Conservation (phyloP, 2,888 invertebrate genomes). For the Prosopocoilus inquinatus region DNA sequence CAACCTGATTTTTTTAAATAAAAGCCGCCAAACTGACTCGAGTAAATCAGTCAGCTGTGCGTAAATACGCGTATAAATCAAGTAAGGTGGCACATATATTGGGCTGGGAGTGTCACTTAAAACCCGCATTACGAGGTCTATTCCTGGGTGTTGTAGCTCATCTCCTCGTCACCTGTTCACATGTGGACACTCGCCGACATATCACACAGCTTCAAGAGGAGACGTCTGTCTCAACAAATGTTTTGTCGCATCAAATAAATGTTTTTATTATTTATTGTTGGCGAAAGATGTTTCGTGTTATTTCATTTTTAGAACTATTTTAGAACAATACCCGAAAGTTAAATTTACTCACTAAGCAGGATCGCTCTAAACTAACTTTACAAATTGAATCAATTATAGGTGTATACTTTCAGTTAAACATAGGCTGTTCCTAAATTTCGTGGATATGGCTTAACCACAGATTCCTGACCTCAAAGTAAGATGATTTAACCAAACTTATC, state of each 20-base stretch:
- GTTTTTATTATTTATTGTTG: too few species aligned
- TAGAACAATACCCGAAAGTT: too few species aligned
- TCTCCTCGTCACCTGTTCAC: conserved; percentile 11
- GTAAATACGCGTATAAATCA: conserved; percentile 17
- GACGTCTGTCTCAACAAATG: not conserved
- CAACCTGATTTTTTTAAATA: not conserved
- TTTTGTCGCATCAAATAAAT: conserved; percentile 1
- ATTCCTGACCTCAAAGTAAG: too few species aligned
- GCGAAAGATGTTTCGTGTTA: too few species aligned
- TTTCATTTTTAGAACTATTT: too few species aligned
- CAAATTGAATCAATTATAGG: too few species aligned
- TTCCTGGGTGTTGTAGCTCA: conserved; percentile 11
- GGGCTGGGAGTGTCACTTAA: conserved; percentile 41
- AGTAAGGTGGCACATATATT: conserved; percentile 1
- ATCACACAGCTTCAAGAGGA: conserved; percentile 1
- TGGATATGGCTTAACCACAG: too few species aligned
- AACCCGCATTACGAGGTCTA: conserved; percentile 35
- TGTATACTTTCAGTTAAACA: too few species aligned
- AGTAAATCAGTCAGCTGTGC: conserved; percentile 16
- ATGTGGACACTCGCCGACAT: conserved; percentile 7
- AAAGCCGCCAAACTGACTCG: conserved; percentile 9
- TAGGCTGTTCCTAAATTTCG: too few species aligned
- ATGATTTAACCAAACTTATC: too few species aligned
- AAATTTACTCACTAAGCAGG: too few species aligned
- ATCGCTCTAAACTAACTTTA: too few species aligned